Percentiles rank a stretch among this genome's conserved stretches.
Evolutionary conservation across 2,888 invertebrate genomes (phyloP).

Genomic region (Drosophila barbarae): DNA sequence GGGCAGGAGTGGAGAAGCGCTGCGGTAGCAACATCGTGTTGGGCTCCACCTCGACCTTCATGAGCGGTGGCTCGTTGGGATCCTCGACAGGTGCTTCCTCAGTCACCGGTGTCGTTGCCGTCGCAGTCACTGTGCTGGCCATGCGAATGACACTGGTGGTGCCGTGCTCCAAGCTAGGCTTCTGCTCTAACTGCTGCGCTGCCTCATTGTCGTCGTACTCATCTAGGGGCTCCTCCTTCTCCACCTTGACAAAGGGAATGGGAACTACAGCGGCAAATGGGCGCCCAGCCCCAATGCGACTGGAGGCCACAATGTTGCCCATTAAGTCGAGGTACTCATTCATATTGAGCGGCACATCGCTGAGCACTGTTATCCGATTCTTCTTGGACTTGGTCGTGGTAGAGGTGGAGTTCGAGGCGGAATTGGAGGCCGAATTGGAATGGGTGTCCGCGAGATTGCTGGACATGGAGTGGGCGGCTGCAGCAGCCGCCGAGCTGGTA

Average conservation of each 20-base stretch:
- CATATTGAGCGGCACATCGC: slow-evolving; percentile 79
- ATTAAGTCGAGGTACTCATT: slow-evolving; percentile 78
- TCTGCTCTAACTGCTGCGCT: slow-evolving; percentile 42
- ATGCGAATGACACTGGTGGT: slow-evolving; percentile 79
- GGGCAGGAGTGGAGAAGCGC: slow-evolving; percentile 62
- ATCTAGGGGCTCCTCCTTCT: slow-evolving; percentile 76
- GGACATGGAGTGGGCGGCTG: slow-evolving; percentile 6
- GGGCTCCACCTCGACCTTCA: slow-evolving; percentile 64
- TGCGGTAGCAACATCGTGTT: slow-evolving; percentile 54
- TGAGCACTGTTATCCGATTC: slow-evolving; percentile 78
- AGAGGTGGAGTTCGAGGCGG: slow-evolving; percentile 34
- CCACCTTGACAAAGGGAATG: slow-evolving; percentile 75
- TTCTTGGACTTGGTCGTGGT: slow-evolving; percentile 60
- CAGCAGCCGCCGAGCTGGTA: slow-evolving; percentile 53
- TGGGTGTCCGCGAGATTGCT: slow-evolving; percentile 22
- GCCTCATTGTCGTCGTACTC: slow-evolving; percentile 60
- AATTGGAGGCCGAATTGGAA: slow-evolving; percentile 41
- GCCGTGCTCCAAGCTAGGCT: slow-evolving; percentile 62
- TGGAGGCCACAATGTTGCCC: slow-evolving; percentile 79
- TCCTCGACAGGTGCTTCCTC: slow-evolving; percentile 55
- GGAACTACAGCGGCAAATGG: slow-evolving; percentile 66
- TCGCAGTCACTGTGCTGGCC: slow-evolving; percentile 61
- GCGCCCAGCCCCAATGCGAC: slow-evolving; percentile 72
- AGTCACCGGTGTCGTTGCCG: background rate
- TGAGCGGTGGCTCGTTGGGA: slow-evolving; percentile 59